Base-by-base conservation (phyloP, 2,113 vertebrate species). In the Dolichallabes microphthalmus region DNA sequence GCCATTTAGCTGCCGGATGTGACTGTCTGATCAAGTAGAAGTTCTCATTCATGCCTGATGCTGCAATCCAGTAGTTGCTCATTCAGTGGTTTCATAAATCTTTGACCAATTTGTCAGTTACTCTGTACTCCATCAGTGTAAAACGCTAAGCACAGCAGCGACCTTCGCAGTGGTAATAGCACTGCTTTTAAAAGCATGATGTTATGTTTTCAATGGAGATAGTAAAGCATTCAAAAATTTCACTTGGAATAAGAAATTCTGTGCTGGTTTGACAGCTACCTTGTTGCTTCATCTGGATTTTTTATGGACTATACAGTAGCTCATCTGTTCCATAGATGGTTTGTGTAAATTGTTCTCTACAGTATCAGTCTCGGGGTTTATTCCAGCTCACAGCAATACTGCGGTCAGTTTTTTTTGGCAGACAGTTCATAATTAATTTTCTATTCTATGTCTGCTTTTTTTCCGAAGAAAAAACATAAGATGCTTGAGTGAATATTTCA, bases 371-470 rank as follows among this genome's bases (percentile, higher is more conserved):
- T 9, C 13, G 14, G 13, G 27, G 52, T 53, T 39, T 27, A 25
- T n/a, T n/a, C n/a, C n/a, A n/a, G n/a, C n/a, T n/a, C n/a, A n/a
- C 45, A 19, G 22, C 27, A 58, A 2, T 58, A 35, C 35, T 58
- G 76, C 27, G 22, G 17, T 19, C 9, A 58, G 53, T 17, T 45
- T 39, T 12, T 45, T 75, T 17, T 7, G 73, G 1, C 39, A 35
- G 12, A 74, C 11, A 22, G 9, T 74, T 74, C 39, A 14, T 4
- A 73, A 15, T 13, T 75, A n/a, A 75, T 75, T 75, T 52, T 52
- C 45, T n/a, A 52, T 78, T 78, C 53, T 58, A 55, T 55, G 30
- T 52, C 75, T 32, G n/a, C 74, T 53, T 53, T 76, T 50, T 71
- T 19, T 35, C 17, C 17, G 17, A 57, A 57, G 17, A 22, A 52